Evolutionary conservation across 2,797 vertebrate species (phyloP), one percentile per base, ranked within the genome.

Genomic region (Chaenodraco wilsoni): DNA sequence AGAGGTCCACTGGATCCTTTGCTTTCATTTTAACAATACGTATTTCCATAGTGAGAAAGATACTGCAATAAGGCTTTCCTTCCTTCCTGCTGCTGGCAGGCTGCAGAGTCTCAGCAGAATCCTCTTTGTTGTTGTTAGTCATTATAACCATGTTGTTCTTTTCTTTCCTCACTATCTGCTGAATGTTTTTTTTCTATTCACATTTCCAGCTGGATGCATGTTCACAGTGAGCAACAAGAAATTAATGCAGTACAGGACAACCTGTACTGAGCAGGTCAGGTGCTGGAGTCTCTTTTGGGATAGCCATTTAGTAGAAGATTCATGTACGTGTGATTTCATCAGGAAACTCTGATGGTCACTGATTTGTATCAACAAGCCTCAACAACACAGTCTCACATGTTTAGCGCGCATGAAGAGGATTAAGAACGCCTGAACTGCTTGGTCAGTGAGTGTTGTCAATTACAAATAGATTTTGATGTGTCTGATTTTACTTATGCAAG

Each of bases 401-500:
- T 37, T 37, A 37, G 33, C 33, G 6, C 8, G 33, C 33, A 7
- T 37, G 8, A 37, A 48, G 37, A 43, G 3, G n/a, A 64, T 50
- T 37, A 40, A 64, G 4, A 33, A 49, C 21, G 11, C 16, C 23
- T 9, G 40, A 43, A 45, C 9, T 21, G 10, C 16, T 10, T 12
- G 9, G 9, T 14, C 33, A 27, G 23, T 64, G 3, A 49, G 33
- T 37, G n/a, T 37, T 15, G 43, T 46, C 13, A 52, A 31, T 50
- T 19, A 45, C 13, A 45, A 37, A 37, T 37, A 2, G 6, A 37
- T 45, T 55, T 17, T 19, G 41, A 13, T 58, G 3, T 41, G 33
- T 17, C 14, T 67, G 9, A 61, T 11, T 23, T 44, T 66, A 74
- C 60, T 82, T 69, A 79, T 54, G 62, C 62, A 80, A 75, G 48